Conservation (phyloP, 35 echinoderm and acorn worm species). For the Holothuria glaberrima region DNA sequence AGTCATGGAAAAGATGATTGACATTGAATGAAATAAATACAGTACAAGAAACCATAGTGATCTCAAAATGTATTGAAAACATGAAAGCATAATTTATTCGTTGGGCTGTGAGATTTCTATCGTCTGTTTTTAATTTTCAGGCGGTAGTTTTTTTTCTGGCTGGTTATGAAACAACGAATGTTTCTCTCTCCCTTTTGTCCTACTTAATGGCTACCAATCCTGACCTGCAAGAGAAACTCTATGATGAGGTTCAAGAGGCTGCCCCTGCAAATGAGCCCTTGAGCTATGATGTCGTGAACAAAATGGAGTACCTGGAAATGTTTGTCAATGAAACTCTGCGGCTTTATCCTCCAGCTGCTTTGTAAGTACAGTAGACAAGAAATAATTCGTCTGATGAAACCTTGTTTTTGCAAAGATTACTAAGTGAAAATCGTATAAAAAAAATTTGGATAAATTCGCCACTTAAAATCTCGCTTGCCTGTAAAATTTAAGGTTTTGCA, state of each 20-base stretch:
- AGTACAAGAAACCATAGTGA: too few relatives aligned
- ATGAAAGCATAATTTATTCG: too few relatives aligned
- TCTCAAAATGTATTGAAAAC: too few relatives aligned
- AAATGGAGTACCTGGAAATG: constrained; percentile 54
- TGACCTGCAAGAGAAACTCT: constrained; percentile 39
- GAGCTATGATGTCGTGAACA: constrained; percentile 38
- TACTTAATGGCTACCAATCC: constrained; percentile 45
- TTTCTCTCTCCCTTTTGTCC: background rate
- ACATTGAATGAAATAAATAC: too few relatives aligned
- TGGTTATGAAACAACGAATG: constrained; percentile 49
- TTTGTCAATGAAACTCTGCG: constrained; percentile 26
- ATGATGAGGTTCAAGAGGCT: constrained; percentile 14
- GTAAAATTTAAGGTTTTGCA: too few relatives aligned
- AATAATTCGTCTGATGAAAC: too few relatives aligned
- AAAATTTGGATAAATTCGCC: too few relatives aligned
- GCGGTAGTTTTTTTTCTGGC: constrained; percentile 24
- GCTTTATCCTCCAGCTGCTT: constrained; percentile 16
- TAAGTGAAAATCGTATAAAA: too few relatives aligned
- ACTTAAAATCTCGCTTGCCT: too few relatives aligned
- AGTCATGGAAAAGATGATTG: too few relatives aligned
- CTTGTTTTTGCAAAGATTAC: too few relatives aligned
- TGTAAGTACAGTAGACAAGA: constrained; percentile 39
- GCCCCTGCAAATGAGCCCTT: background rate
- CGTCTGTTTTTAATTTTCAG: constrained; percentile 2
- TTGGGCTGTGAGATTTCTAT: background rate